Base-by-base conservation (phyloP, 2,797 vertebrate genomes). In the Eurystomus glaucurus region DNA sequence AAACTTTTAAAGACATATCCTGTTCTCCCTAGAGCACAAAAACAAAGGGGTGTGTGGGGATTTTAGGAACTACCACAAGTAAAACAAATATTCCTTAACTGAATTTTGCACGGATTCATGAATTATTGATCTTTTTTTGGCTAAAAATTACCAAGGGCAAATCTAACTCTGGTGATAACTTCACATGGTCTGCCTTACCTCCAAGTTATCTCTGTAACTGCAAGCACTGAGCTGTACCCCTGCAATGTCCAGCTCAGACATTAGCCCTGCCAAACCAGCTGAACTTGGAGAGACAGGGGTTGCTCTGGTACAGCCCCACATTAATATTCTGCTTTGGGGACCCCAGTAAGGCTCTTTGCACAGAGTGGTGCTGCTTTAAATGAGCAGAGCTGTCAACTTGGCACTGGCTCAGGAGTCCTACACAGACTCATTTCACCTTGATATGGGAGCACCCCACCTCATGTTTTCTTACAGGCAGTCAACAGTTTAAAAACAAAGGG, bases 1-100 rank as follows among this genome's bases (percentile, higher is more conserved):
- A 51, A 12, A 25, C 16, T 71, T 9, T 71, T 62, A 41, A 75
- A 80, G 72, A 52, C 1, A n/a, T 2, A 10, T 23, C 9, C 64
- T 52, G 6, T 78, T 75, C 84, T 22, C 57, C 4, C 2, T 3
- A 69, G 31, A 68, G n/a, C 23, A 82, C 54, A 91, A 76, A 89
- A 89, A 12, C 1, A 3, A 79, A 45, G 28, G 13, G 19, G 15
- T 66, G 21, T 1, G 1, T 1, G 5, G 5, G 20, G 23, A 12
- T 83, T 85, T 18, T 26, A 60, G 14, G 9, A 90, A 77, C 35
- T 77, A 70, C 18, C 25, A 26, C 15, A 90, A 60, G 21, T 55
- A 18, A 70, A 57, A 54, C 35, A 68, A 20, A 84, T 31, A 28
- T 28, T 68, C 25, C 29, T 93, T 57, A 57, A 90, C 9, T 39